A percentile compares a stretch with the other conserved stretches of the same genome.
Evolutionary conservation across 2,113 vertebrate species (phyloP).

Genomic region (Hyaena hyaena): DNA sequence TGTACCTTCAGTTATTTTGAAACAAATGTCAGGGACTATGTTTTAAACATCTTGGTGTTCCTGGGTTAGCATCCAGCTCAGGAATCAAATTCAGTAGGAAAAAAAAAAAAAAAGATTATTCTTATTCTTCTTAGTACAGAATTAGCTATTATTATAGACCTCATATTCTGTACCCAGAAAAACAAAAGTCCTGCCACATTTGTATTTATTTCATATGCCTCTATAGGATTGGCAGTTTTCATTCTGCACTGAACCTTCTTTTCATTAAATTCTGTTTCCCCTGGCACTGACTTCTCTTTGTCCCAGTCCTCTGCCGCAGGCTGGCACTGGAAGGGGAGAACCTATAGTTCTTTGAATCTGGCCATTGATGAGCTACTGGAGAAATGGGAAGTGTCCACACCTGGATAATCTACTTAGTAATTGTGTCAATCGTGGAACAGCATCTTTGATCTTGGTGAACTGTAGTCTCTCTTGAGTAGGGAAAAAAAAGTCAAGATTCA

Average conservation of each 20-base stretch:
- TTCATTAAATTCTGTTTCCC: constrained; percentile 41
- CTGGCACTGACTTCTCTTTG: background rate
- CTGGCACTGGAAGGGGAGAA: background rate
- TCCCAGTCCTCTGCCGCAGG: background rate
- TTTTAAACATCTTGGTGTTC: background rate
- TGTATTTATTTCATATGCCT: background rate
- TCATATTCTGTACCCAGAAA: background rate
- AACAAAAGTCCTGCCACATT: background rate
- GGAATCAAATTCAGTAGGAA: background rate
- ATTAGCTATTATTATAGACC: background rate
- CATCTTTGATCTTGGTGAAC: background rate
- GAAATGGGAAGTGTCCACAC: constrained; percentile 1
- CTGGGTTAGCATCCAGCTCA: background rate
- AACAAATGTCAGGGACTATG: background rate
- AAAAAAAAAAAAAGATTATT: background rate
- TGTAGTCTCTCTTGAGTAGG: background rate
- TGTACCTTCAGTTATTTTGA: background rate
- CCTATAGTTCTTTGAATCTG: background rate
- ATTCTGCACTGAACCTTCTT: background rate
- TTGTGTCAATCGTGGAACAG: background rate
- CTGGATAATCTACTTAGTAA: background rate
- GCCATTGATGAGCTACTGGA: background rate
- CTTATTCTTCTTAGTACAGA: background rate
- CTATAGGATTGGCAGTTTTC: background rate
- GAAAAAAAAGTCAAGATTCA: background rate